These are phyloP conservation scores for Brachionus koreanus DNA, from an alignment of 1,140 invertebrate species.

Conservation along the genomic window DNA sequence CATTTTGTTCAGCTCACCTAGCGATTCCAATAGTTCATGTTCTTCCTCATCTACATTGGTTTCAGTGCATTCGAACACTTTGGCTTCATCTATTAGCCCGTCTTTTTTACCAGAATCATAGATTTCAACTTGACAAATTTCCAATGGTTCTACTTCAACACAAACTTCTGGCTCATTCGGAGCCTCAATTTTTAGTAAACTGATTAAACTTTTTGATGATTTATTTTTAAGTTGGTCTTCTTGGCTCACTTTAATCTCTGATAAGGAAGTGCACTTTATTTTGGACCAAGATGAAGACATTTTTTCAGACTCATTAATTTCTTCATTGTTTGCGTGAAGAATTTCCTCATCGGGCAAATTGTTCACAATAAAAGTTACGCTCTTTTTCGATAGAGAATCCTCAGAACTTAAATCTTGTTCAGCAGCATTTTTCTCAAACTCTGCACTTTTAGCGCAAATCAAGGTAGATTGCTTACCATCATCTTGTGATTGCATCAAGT, in stretches of 20 bases:
- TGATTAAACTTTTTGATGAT: constrained; percentile 9
- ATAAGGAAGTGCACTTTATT: constrained; percentile 6
- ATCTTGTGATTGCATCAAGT: not conserved
- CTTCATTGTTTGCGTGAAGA: not conserved
- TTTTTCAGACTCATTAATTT: not conserved
- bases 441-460: not conserved
- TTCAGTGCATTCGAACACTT: not conserved
- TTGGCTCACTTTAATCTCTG: not conserved
- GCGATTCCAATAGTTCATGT: not conserved
- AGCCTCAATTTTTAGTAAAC: constrained; percentile 8
- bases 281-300: not conserved
- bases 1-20: constrained; percentile 5
- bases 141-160: not conserved
- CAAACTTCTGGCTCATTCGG: not conserved
- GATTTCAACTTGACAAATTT: not conserved
- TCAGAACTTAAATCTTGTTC: not conserved
- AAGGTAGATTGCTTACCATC: not conserved
- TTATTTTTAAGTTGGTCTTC: not conserved
- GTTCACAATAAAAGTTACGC: not conserved
- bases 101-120: not conserved
- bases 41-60: not conserved
- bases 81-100: not conserved
- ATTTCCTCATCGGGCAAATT: not conserved
- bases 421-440: not conserved
- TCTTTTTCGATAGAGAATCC: not conserved